Percentiles rank a stretch among this genome's conserved stretches.
Evolutionary conservation across 2,797 vertebrate genomes (phyloP).

Genomic region (Oreortyx pictus): DNA sequence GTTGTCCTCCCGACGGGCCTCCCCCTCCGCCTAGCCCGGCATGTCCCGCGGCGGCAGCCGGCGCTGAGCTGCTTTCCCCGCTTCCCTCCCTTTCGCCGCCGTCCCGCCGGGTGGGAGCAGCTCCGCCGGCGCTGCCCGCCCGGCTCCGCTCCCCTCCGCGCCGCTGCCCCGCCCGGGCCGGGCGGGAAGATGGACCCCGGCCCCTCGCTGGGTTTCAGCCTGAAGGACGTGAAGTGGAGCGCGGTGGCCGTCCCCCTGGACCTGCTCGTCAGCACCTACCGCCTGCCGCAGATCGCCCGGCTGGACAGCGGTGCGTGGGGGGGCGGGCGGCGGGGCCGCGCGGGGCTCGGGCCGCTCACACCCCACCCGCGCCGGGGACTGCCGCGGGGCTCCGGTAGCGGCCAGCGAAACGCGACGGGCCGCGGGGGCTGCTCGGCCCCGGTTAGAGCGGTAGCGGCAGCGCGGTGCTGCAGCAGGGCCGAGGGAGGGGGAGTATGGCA

Average conservation of each 20-base stretch:
- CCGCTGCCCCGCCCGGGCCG: background rate
- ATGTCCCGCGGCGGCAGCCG: constrained; percentile 27
- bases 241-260: constrained; percentile 85
- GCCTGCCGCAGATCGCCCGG: constrained; percentile 91
- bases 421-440: too few species aligned
- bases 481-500: background rate
- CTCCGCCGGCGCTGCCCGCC: constrained; percentile 17
- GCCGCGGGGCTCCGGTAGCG: too few species aligned
- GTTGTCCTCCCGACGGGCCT: background rate
- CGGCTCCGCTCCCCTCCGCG: background rate
- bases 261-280: constrained; percentile 91
- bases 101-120: constrained; percentile 28
- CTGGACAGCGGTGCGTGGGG: constrained; percentile 90
- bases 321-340: background rate
- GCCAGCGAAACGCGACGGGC: too few species aligned
- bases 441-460: too few species aligned
- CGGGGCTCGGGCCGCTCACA: background rate
- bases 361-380: background rate
- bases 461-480: background rate
- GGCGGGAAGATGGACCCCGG: constrained; percentile 88
- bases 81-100: background rate
- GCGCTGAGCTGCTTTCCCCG: constrained; percentile 28
- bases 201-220: constrained; percentile 88
- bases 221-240: constrained; percentile 96
- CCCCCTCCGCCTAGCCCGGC: constrained; percentile 13